Evolutionary conservation across 53 echinoderm and acorn worm genomes (phyloP).

Genomic region (Zoroaster sp.): DNA sequence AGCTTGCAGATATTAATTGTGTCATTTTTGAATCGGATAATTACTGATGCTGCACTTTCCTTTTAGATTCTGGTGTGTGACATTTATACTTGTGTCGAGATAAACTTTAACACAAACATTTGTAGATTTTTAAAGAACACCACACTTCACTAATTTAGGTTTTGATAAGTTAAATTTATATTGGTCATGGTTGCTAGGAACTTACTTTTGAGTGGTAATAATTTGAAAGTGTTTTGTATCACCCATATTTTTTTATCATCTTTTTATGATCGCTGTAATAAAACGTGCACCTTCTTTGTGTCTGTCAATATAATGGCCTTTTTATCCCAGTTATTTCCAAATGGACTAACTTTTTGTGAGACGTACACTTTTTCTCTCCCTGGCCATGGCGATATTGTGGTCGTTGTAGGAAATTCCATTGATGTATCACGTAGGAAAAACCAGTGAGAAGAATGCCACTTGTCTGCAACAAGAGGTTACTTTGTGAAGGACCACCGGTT

Average conservation of each 20-base stretch:
- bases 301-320: not conserved
- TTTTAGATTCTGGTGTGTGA: no score
- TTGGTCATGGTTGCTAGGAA: not conserved
- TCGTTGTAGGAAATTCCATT: not conserved
- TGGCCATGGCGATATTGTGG: not conserved
- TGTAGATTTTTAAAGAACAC: no score
- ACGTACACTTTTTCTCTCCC: not conserved
- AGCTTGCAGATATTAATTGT: no score
- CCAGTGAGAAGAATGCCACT: not conserved
- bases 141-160: no score
- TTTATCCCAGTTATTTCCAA: slow-evolving; percentile 12
- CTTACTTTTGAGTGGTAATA: not conserved
- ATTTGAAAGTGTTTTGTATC: not conserved
- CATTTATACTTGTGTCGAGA: no score
- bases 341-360: not conserved
- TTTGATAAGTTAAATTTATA: not conserved
- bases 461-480: not conserved
- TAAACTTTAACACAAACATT: no score
- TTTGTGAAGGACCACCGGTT: not conserved
- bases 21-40: no score
- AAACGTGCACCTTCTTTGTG: slow-evolving; percentile 37
- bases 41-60: no score
- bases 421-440: not conserved
- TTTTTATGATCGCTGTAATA: slow-evolving; percentile 5
- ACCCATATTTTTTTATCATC: not conserved